Evolutionary conservation across 1,140 invertebrate genomes (phyloP), one percentile per base, ranked within the genome.

Genomic region (Ooceraea biroi): DNA sequence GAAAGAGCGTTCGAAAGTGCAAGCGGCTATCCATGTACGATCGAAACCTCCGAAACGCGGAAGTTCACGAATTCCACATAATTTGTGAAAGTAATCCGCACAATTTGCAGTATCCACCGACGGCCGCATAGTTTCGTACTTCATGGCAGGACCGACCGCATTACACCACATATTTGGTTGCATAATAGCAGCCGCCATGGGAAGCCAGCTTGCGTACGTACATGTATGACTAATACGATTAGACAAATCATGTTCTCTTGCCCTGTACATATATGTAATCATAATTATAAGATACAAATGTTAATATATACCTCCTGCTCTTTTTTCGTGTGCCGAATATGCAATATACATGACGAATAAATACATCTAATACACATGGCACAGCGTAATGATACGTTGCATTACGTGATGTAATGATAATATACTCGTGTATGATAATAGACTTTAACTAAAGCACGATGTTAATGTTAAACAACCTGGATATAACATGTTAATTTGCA

Each of bases 101-200:
- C 58, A 83, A 83, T 83, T 76, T 76, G 58, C 72, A 83, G 71
- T 66, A 65, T 57, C 60, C 61, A 48, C 30, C 46, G 50, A 76
- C 60, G 78, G 36, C 50, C 58, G 78, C 82, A 83, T 83, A 83
- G 82, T 83, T 83, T 83, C 46, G 60, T 57, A 65, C 72, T 83
- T 72, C 14, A 65, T 3, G 50, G 71, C 25, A 63, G 48, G 12
- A 63, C 36, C 58, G 41, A 76, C 82, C 72, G 72, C 71, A 65
- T 76, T 76, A 77, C 25, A 52, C 36, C 60, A 22, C 82, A 83
- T 83, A 83, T 83, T 83, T 77, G 82, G 36, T 63, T 69, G 74
- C 30, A 82, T 82, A 82, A 68, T 71, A 80, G 55, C 44, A 60
- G 27, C 22, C 14, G 46, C 17, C 58, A 82, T 36, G 19, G 19